Conservation (phyloP, 2,113 vertebrate species). For the Meleagris gallopavo region DNA sequence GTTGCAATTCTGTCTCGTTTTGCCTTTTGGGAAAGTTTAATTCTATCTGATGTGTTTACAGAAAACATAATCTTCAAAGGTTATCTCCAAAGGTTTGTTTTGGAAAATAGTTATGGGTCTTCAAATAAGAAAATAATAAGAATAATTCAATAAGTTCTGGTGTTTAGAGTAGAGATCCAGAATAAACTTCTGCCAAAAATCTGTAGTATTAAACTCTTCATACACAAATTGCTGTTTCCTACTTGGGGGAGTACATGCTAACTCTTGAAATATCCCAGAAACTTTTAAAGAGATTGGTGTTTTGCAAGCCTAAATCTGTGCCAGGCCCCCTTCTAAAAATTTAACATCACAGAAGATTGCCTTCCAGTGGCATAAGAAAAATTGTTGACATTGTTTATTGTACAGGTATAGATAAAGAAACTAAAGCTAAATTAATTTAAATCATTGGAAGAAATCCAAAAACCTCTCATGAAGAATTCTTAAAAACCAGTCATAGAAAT, state of each 20-base stretch:
- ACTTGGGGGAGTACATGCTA: background rate
- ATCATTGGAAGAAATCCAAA: background rate
- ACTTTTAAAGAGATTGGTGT: background rate
- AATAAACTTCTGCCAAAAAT: background rate
- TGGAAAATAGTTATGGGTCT: background rate
- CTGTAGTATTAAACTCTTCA: background rate
- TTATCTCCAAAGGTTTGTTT: background rate
- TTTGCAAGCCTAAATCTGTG: background rate
- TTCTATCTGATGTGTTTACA: background rate
- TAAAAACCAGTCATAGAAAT: background rate
- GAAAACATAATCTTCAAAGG: background rate
- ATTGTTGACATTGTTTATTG: background rate
- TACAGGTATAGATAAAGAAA: background rate
- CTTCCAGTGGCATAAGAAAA: background rate
- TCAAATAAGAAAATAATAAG: background rate
- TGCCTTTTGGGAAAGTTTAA: accelerated
- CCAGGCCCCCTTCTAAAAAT: background rate
- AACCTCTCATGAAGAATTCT: too few relatives aligned
- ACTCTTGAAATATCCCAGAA: background rate
- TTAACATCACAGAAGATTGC: background rate
- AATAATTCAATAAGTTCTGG: background rate
- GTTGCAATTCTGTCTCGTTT: background rate
- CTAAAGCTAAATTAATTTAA: background rate
- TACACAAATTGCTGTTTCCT: background rate
- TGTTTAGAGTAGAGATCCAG: background rate